Evolutionary conservation across 2,113 vertebrate species (phyloP).

Genomic region (Zosterops lateralis): DNA sequence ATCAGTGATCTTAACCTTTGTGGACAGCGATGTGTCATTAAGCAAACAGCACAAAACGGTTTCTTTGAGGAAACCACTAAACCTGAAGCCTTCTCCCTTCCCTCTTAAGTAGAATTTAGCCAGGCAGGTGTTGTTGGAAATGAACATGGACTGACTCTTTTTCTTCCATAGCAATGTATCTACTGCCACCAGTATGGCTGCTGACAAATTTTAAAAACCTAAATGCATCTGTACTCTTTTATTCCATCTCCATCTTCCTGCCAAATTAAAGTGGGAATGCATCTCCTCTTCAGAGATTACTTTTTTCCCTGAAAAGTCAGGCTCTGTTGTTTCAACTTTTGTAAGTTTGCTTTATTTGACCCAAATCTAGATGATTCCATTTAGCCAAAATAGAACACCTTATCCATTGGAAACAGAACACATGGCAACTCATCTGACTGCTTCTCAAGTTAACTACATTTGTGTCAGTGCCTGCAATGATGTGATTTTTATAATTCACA

Average conservation of each 20-base stretch:
- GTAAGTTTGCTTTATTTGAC: not conserved
- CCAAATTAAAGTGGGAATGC: not conserved
- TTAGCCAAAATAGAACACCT: not conserved
- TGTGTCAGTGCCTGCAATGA: not conserved
- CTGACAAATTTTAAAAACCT: conserved; percentile 9
- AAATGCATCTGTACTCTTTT: not conserved
- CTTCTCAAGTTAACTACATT: not conserved
- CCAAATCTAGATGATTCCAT: not conserved
- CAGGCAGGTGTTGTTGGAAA: conserved; percentile 22
- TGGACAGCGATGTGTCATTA: not conserved
- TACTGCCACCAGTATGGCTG: not conserved
- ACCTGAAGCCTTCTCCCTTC: not conserved
- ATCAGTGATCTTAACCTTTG: not conserved
- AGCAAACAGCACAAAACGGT: not conserved
- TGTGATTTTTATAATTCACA: not conserved
- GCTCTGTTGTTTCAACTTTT: not conserved
- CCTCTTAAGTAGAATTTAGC: not conserved
- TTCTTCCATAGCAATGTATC: not conserved
- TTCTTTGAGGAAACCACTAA: conserved; percentile 1
- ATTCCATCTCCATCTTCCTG: not conserved
- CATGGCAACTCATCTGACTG: not conserved
- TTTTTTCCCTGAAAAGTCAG: not conserved
- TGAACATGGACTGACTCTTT: not conserved
- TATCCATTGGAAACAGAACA: not conserved
- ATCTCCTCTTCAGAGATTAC: not conserved